A percentile compares a stretch with the other conserved stretches of the same genome.
Conservation (phyloP, 2,888 invertebrate genomes). For the Eueremaeus valkanovi region DNA sequence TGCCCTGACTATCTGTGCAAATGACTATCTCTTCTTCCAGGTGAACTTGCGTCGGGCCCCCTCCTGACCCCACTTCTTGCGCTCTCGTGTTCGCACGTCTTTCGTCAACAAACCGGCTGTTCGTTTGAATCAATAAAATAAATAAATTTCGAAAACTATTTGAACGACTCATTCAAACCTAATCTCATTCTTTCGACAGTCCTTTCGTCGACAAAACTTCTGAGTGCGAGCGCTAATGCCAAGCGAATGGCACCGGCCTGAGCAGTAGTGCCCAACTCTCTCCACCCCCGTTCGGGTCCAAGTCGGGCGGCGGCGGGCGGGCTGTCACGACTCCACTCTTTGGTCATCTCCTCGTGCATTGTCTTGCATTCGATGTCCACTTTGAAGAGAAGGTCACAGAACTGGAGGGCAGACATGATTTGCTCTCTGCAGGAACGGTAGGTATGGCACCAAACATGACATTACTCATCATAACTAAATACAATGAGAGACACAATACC, state of each 20-base stretch:
- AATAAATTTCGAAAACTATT: conserved; percentile 58
- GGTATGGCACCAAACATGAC: too few relatives aligned
- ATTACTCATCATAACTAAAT: neutral
- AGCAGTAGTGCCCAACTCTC: conserved; percentile 69
- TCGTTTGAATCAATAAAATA: conserved; percentile 52
- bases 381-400: conserved; percentile 67
- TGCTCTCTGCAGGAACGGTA: conserved; percentile 55
- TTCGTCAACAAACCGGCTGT: conserved; percentile 74
- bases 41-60: conserved; percentile 85
- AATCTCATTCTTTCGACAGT: conserved; percentile 78
- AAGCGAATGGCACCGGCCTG: conserved; percentile 85
- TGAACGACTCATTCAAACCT: conserved; percentile 56
- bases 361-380: conserved; percentile 72
- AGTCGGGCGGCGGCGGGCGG: neutral
- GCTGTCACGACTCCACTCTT: conserved; percentile 37
- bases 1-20: neutral
- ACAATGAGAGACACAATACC: conserved; percentile 54
- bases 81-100: conserved; percentile 72
- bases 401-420: conserved; percentile 75
- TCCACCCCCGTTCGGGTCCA: neutral
- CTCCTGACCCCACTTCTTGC: conserved; percentile 88
- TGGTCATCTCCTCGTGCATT: conserved; percentile 40
- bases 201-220: conserved; percentile 73
- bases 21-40: conserved; percentile 59
- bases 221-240: conserved; percentile 77